Percentiles rank a stretch among this genome's conserved stretches.
Conservation (phyloP, 1,140 invertebrate genomes). For the Venturia canescens region DNA sequence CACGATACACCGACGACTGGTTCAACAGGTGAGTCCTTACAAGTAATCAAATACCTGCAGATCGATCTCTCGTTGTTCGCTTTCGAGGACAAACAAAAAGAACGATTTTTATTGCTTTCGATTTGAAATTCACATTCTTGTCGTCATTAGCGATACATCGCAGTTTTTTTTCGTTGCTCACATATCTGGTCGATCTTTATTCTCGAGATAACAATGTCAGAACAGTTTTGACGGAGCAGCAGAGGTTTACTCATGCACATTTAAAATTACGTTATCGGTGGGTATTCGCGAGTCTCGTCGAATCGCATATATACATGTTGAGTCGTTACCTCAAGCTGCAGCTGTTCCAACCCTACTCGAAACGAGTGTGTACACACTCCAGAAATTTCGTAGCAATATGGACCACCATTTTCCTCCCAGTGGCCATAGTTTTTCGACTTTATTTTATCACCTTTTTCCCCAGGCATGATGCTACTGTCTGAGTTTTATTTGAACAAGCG, state of each 20-base stretch:
- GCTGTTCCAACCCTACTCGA: neutral
- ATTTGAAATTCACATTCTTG: no score
- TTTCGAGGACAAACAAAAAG: neutral
- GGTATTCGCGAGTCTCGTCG: neutral
- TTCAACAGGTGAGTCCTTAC: constrained; percentile 91
- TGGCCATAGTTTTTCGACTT: no score
- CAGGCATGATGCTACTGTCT: no score
- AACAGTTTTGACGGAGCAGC: neutral
- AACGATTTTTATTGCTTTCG: neutral
- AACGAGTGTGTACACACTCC: no score
- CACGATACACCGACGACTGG: constrained; percentile 98
- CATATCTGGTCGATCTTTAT: no score
- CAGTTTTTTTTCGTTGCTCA: neutral
- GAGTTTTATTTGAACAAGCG: no score
- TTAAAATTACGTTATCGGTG: neutral
- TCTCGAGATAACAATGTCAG: no score
- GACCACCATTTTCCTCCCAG: no score
- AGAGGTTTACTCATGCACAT: neutral
- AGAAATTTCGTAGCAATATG: no score
- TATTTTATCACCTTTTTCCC: no score
- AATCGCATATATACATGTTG: neutral
- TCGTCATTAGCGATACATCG: no score
- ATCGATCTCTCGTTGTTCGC: neutral
- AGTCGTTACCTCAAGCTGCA: neutral
- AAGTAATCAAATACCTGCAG: neutral